A percentile compares a stretch with the other conserved stretches of the same genome.
These are phyloP conservation scores for Neosilurus mollespiculum DNA, from an alignment of 2,797 vertebrate species.

Conservation along the genomic window DNA sequence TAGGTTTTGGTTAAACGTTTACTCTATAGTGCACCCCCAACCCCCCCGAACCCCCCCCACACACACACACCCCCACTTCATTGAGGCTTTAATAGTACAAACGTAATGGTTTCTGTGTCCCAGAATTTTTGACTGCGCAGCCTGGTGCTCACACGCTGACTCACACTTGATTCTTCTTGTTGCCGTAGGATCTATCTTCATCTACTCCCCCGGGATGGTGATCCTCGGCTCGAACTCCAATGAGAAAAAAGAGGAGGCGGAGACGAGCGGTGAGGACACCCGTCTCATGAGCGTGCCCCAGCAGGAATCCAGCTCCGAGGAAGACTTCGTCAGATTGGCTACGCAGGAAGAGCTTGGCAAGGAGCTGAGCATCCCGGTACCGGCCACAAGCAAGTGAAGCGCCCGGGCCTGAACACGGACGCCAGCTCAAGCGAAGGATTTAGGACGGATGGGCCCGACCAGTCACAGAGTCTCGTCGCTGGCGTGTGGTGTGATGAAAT, in stretches of 20 bases:
- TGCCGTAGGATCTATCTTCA: constrained; percentile 57
- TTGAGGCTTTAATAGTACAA: background rate
- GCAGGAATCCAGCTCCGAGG: constrained; percentile 53
- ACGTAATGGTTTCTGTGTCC: background rate
- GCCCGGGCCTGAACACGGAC: background rate
- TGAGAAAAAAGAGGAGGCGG: constrained; percentile 44
- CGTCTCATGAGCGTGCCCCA: constrained; percentile 47
- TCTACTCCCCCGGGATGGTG: constrained; percentile 59
- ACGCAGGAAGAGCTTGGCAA: constrained; percentile 53
- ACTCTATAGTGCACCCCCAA: too few relatives aligned
- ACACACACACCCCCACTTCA: background rate
- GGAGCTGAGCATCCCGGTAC: constrained; percentile 58
- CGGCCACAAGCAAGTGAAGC: constrained; percentile 58
- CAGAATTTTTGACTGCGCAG: background rate
- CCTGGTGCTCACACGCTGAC: background rate
- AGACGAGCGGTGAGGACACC: background rate
- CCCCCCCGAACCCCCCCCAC: too few relatives aligned
- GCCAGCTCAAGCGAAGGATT: background rate
- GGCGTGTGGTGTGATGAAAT: background rate
- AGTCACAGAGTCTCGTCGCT: too few relatives aligned
- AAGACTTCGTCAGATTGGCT: constrained; percentile 26
- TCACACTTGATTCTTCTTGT: background rate
- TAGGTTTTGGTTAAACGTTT: background rate
- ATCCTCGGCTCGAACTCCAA: constrained; percentile 54
- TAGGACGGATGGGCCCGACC: too few relatives aligned